Percentiles rank a stretch among this genome's conserved stretches.
phyloP scores from a whole-genome alignment of 2,113 vertebrate species.

The Sander lucioperca region DNA sequence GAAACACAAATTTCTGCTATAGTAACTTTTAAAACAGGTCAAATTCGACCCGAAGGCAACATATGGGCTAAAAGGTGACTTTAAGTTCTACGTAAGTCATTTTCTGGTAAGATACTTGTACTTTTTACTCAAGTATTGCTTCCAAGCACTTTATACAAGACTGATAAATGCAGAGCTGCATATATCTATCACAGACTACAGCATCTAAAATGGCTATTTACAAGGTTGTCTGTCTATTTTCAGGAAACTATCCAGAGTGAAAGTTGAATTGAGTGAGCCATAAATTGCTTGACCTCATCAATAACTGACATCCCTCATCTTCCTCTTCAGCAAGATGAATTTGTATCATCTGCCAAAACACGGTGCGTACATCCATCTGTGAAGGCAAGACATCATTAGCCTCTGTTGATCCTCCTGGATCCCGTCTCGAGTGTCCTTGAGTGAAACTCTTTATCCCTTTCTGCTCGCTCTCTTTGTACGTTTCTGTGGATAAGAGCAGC shows the following conservation, averaged over 20 bases:
- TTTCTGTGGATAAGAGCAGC: conserved; percentile 16
- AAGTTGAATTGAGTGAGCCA: neutral
- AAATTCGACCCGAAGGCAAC: too few species aligned
- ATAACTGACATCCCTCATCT: neutral
- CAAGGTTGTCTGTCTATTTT: conserved; percentile 12
- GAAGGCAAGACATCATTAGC: neutral
- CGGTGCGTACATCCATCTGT: conserved; percentile 1
- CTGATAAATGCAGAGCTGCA: neutral
- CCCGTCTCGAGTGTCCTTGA: conserved; percentile 42
- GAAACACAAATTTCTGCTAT: too few species aligned
- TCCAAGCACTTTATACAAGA: too few species aligned
- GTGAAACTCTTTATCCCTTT: conserved; percentile 19
- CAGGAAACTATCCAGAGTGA: neutral
- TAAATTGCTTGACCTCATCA: neutral
- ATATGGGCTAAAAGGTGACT: too few species aligned
- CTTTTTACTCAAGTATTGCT: too few species aligned
- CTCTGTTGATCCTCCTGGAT: conserved; percentile 12
- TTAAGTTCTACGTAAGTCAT: too few species aligned
- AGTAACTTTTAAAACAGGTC: too few species aligned
- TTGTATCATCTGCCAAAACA: conserved; percentile 22
- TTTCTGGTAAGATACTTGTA: too few species aligned
- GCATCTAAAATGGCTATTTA: conserved; percentile 1
- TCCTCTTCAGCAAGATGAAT: conserved; percentile 1
- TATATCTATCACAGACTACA: neutral
- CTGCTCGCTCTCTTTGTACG: neutral